A percentile compares a stretch with the other conserved stretches of the same genome.
Evolutionary conservation across 2,888 invertebrate genomes (phyloP).

Genomic region (Taenaris catops): DNA sequence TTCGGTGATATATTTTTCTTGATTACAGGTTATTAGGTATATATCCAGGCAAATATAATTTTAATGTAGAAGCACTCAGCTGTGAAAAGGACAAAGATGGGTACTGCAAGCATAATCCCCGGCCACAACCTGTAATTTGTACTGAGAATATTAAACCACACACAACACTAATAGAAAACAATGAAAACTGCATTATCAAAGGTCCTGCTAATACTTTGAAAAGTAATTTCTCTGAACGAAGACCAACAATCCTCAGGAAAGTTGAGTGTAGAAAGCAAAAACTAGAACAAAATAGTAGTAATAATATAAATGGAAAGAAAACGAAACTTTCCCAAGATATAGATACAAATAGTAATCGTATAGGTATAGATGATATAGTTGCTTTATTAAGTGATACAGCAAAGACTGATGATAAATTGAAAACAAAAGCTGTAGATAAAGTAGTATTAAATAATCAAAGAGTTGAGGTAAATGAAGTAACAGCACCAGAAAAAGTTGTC

Average conservation of each 20-base stretch:
- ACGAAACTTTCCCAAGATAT: slow-evolving; percentile 18
- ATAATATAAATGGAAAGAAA: slow-evolving; percentile 14
- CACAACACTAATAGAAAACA: slow-evolving; percentile 24
- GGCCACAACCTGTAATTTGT: slow-evolving; percentile 11
- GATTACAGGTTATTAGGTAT: slow-evolving; percentile 56
- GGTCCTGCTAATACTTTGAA: slow-evolving; percentile 7
- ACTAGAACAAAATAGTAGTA: slow-evolving; percentile 9
- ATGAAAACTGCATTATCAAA: neutral
- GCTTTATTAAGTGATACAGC: slow-evolving; percentile 27
- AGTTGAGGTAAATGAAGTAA: slow-evolving; percentile 13
- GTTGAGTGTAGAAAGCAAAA: slow-evolving; percentile 21
- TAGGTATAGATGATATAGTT: slow-evolving; percentile 42
- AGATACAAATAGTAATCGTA: slow-evolving; percentile 40
- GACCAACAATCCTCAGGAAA: slow-evolving; percentile 15
- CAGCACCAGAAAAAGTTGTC: slow-evolving; percentile 13
- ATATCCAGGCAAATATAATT: slow-evolving; percentile 57
- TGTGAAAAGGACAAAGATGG: slow-evolving; percentile 63
- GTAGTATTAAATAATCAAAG: slow-evolving; percentile 16
- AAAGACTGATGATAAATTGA: slow-evolving; percentile 23
- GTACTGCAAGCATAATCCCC: slow-evolving; percentile 54
- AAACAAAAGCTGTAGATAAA: slow-evolving; percentile 13
- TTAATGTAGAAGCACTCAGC: slow-evolving; percentile 56
- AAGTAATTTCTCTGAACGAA: slow-evolving; percentile 8
- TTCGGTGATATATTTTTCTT: too few species aligned
- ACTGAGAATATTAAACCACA: slow-evolving; percentile 22